phyloP scores from a whole-genome alignment of 2,113 vertebrate species.

The Onychostoma macrolepis region DNA sequence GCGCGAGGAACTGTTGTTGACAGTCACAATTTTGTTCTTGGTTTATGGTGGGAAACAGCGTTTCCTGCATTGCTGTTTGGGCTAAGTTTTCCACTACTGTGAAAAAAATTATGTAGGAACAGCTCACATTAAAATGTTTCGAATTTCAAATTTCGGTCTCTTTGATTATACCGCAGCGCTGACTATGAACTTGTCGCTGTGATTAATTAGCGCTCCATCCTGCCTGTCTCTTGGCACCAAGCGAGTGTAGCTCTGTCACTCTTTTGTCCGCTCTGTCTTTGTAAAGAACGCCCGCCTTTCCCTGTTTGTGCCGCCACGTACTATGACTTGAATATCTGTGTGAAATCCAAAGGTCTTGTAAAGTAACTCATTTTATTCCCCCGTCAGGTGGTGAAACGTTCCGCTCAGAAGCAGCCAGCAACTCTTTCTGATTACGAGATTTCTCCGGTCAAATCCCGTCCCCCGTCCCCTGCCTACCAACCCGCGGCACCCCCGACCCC shows the following conservation, averaged over 20 bases:
- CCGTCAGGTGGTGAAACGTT: slow-evolving; percentile 73
- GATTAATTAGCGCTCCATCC: slow-evolving; percentile 42
- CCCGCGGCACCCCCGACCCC: slow-evolving; percentile 67
- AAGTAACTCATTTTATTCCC: background rate
- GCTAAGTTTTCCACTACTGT: background rate
- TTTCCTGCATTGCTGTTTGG: background rate
- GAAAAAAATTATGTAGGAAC: background rate
- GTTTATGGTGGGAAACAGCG: slow-evolving; percentile 20
- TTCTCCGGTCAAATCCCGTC: slow-evolving; percentile 71
- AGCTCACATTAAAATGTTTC: background rate
- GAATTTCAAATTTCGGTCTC: background rate
- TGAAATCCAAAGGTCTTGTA: background rate
- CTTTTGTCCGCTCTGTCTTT: slow-evolving; percentile 33
- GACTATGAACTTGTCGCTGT: slow-evolving; percentile 29
- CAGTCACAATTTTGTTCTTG: background rate
- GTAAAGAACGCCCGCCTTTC: background rate
- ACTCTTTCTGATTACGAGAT: slow-evolving; percentile 75
- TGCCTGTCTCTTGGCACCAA: background rate
- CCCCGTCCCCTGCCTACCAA: slow-evolving; percentile 73
- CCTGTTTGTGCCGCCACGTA: background rate
- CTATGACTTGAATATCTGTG: background rate
- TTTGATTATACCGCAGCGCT: background rate
- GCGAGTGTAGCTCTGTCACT: background rate
- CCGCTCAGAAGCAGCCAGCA: slow-evolving; percentile 77
- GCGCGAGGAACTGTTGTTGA: slow-evolving; percentile 16